phyloP scores from a whole-genome alignment of 1,140 invertebrate species.

The Eufriesea mexicana region DNA sequence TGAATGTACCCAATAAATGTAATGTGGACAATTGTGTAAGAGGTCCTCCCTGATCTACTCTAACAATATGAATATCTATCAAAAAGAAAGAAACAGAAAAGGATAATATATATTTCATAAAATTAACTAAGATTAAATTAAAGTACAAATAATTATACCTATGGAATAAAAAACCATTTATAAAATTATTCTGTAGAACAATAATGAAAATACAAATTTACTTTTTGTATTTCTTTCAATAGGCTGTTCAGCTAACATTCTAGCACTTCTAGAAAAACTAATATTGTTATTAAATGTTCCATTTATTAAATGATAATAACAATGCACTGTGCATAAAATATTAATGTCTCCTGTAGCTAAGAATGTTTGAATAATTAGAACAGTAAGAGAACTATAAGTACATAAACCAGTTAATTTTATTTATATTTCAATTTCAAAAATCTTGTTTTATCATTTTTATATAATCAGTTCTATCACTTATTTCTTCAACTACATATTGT shows the following conservation, averaged over 20 bases:
- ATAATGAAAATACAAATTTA: conserved; percentile 84
- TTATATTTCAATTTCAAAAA: conserved; percentile 76
- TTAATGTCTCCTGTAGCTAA: conserved; percentile 82
- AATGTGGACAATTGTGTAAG: conserved; percentile 84
- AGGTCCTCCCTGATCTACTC: conserved; percentile 81
- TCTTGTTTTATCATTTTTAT: conserved; percentile 78
- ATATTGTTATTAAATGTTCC: conserved; percentile 84
- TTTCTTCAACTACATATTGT: conserved; percentile 70
- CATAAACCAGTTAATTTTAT: conserved; percentile 88
- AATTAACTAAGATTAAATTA: conserved; percentile 7
- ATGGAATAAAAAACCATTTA: conserved; percentile 84
- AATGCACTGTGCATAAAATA: conserved; percentile 91
- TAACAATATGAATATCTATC: conserved; percentile 80
- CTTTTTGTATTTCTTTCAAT: conserved; percentile 85
- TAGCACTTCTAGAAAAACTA: conserved; percentile 88
- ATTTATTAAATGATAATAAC: conserved; percentile 93
- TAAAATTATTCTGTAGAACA: conserved; percentile 89
- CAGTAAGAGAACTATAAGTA: conserved; percentile 93
- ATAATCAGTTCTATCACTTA: conserved; percentile 82
- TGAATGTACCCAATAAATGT: conserved; percentile 85
- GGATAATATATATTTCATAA: conserved; percentile 2
- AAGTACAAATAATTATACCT: conserved; percentile 67
- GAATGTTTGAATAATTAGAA: conserved; percentile 90
- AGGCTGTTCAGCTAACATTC: conserved; percentile 92
- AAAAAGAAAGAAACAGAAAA: conserved; percentile 26